Conservation (phyloP, 2,113 vertebrate genomes). For the Dolichallabes microphthalmus region DNA sequence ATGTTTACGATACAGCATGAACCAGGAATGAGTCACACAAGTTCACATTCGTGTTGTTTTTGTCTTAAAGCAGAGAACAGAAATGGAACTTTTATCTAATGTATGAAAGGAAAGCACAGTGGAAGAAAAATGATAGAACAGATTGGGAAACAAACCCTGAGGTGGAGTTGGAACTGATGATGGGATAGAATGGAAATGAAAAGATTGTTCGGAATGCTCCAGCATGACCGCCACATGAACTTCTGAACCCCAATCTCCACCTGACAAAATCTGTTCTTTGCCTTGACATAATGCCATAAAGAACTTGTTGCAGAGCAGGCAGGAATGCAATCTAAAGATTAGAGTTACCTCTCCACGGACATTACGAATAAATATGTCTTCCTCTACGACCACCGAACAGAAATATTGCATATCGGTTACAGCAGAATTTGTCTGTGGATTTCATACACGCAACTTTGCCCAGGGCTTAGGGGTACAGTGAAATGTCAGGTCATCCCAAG, state of each 20-base stretch:
- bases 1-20: neutral
- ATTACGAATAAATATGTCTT: slow-evolving; percentile 57
- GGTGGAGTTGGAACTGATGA: neutral
- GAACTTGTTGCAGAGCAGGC: slow-evolving; percentile 49
- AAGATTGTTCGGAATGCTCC: slow-evolving; percentile 66
- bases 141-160: slow-evolving; percentile 2
- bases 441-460: slow-evolving; percentile 2
- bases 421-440: slow-evolving; percentile 10
- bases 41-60: neutral
- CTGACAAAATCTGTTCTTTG: slow-evolving; percentile 68
- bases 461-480: slow-evolving; percentile 35
- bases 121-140: neutral
- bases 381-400: slow-evolving; percentile 5
- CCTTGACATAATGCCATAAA: slow-evolving; percentile 62
- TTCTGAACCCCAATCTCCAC: slow-evolving; percentile 72
- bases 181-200: slow-evolving; percentile 57
- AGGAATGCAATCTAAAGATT: slow-evolving; percentile 62
- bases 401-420: slow-evolving; percentile 49
- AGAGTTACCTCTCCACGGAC: slow-evolving; percentile 47
- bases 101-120: neutral
- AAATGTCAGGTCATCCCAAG: slow-evolving; percentile 32
- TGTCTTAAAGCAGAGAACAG: neutral
- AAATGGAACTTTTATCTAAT: neutral
- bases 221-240: slow-evolving; percentile 73
- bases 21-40: neutral